Percentiles rank a stretch among this genome's conserved stretches.
phyloP scores from a whole-genome alignment of 2,888 invertebrate species.

The Ectobius pallidus region DNA sequence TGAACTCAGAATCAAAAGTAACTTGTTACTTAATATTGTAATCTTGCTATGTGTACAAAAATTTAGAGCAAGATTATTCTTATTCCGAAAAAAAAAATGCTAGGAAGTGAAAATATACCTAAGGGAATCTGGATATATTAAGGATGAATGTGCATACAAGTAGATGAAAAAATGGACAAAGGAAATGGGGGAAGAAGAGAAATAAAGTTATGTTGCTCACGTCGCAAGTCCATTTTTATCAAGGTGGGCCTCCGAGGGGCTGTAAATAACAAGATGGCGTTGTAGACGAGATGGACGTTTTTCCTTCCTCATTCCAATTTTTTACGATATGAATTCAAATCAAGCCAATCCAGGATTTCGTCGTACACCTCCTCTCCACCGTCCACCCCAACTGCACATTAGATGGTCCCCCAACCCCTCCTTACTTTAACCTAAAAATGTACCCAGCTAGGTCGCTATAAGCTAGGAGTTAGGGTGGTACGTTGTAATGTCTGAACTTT shows the following conservation, averaged over 20 bases:
- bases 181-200: constrained; percentile 26
- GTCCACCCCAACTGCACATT: background rate
- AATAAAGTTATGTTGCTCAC: constrained; percentile 42
- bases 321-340: constrained; percentile 48
- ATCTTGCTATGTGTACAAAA: no score
- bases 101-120: constrained; percentile 14
- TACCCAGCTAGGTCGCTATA: background rate
- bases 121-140: constrained; percentile 6
- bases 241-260: constrained; percentile 45
- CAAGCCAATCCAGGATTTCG: constrained; percentile 37
- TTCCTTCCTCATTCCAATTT: constrained; percentile 19
- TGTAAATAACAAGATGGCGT: constrained; percentile 44
- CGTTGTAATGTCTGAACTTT: background rate
- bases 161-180: background rate
- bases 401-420: background rate
- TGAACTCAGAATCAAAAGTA: no score
- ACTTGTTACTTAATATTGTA: no score
- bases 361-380: background rate
- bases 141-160: constrained; percentile 15
- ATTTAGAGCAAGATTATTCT: no score
- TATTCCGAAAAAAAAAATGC: no score
- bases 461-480: background rate
- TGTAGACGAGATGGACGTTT: background rate
- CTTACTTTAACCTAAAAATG: background rate
- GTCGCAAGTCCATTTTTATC: constrained; percentile 46